These are phyloP conservation scores for Bubalus kerabau DNA, from an alignment of 2,113 vertebrate species.

Conservation along the genomic window DNA sequence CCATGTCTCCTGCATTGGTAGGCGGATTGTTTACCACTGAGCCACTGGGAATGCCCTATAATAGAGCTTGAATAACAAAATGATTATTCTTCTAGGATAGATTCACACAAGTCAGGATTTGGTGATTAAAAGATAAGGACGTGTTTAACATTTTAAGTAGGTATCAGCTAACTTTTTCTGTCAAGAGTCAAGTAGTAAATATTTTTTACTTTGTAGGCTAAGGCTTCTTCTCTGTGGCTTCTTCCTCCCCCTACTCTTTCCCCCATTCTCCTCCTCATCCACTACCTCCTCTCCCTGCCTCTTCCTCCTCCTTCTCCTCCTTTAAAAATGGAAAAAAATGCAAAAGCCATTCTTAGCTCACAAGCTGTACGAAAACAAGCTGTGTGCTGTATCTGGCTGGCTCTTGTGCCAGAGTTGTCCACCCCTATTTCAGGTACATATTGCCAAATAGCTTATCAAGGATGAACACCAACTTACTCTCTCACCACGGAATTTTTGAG, in stretches of 20 bases:
- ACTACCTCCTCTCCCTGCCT: accelerated
- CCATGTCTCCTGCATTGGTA: background rate
- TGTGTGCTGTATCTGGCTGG: background rate
- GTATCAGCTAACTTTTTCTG: background rate
- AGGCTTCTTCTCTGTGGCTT: background rate
- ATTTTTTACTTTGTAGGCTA: background rate
- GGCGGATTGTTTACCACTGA: background rate
- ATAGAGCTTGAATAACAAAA: background rate
- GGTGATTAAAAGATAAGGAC: background rate
- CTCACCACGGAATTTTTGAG: background rate
- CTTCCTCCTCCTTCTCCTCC: background rate
- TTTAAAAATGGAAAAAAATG: background rate
- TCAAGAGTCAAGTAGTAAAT: background rate
- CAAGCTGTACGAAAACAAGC: background rate
- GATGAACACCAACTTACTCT: background rate
- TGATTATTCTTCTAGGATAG: background rate
- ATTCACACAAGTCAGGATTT: background rate
- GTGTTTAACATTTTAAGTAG: background rate
- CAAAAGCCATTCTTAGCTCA: background rate
- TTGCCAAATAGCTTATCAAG: background rate
- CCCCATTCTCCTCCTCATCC: too few relatives aligned
- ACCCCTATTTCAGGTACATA: background rate
- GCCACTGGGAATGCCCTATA: background rate
- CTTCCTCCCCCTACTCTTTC: background rate
- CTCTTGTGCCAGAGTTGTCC: background rate